phyloP scores from a whole-genome alignment of 1,140 invertebrate genomes.

The Acromyrmex echinatior region DNA sequence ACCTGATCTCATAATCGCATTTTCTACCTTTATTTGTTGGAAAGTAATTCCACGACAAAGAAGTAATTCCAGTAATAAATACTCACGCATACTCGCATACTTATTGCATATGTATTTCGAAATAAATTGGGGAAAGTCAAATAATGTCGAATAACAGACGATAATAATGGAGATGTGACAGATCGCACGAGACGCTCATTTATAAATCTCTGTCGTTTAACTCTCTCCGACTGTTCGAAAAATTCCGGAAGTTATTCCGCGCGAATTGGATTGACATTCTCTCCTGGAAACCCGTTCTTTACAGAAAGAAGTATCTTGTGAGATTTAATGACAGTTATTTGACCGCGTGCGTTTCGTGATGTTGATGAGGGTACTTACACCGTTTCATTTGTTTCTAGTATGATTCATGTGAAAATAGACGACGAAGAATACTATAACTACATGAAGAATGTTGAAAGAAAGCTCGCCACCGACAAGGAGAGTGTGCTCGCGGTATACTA shows the following conservation, averaged over 20 bases:
- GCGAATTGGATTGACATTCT: slow-evolving; percentile 39
- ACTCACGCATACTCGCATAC: too few relatives aligned
- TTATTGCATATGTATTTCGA: background rate
- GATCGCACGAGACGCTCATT: slow-evolving; percentile 57
- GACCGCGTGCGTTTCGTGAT: slow-evolving; percentile 43
- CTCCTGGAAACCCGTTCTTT: slow-evolving; percentile 39
- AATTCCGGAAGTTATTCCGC: slow-evolving; percentile 44
- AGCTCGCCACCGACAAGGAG: background rate
- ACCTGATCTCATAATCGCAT: background rate
- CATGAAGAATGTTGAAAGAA: background rate
- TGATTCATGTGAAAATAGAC: slow-evolving; percentile 36
- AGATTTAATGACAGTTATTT: slow-evolving; percentile 64
- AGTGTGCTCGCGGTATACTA: slow-evolving; percentile 13
- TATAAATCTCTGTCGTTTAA: slow-evolving; percentile 40
- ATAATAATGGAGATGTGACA: slow-evolving; percentile 66
- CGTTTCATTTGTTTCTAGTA: slow-evolving; percentile 41
- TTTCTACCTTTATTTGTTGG: slow-evolving; percentile 14
- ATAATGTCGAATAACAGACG: slow-evolving; percentile 42
- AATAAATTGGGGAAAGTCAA: slow-evolving; percentile 69
- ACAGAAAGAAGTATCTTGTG: slow-evolving; percentile 20
- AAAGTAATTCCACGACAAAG: slow-evolving; percentile 12
- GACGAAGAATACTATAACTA: background rate
- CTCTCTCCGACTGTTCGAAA: slow-evolving; percentile 55
- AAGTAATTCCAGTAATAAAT: too few relatives aligned
- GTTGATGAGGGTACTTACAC: background rate